Conservation (phyloP, 2,888 invertebrate genomes). For the Morpho achilles region DNA sequence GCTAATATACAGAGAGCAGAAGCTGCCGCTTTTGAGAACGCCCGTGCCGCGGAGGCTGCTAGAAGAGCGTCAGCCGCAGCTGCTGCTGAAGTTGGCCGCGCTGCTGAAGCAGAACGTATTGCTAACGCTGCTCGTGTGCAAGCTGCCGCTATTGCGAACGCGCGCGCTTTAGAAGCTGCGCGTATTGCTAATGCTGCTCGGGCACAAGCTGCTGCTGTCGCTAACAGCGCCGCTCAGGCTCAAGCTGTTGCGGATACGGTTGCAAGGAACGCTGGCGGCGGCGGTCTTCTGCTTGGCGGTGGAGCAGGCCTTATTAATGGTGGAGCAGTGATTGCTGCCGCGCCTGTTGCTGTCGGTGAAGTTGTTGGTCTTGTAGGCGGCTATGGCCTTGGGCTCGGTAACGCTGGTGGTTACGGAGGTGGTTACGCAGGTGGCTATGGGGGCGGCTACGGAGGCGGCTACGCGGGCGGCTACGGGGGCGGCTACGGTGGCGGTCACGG, state of each 20-base stretch:
- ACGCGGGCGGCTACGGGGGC: constrained; percentile 24
- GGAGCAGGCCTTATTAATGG: constrained; percentile 32
- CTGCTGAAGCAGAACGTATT: constrained; percentile 53
- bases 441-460: constrained; percentile 27
- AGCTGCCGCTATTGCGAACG: constrained; percentile 64
- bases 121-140: constrained; percentile 68
- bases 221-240: constrained; percentile 55
- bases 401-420: constrained; percentile 25
- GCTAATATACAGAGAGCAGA: constrained; percentile 68
- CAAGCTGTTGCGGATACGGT: constrained; percentile 59
- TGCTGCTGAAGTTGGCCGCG: constrained; percentile 51
- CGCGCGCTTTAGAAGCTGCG: constrained; percentile 64
- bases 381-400: constrained; percentile 32
- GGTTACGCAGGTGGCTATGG: constrained; percentile 24
- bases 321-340: constrained; percentile 32
- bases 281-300: constrained; percentile 51
- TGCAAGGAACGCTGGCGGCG: constrained; percentile 58
- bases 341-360: constrained; percentile 24
- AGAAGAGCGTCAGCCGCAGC: constrained; percentile 57
- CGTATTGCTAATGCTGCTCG: constrained; percentile 63
- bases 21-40: constrained; percentile 68
- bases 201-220: constrained; percentile 55
- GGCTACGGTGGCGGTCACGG: constrained; percentile 27
- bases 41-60: constrained; percentile 63
- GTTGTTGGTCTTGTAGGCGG: constrained; percentile 27